phyloP scores from a whole-genome alignment of 2,113 vertebrate species.

The Muntiacus reevesi region DNA sequence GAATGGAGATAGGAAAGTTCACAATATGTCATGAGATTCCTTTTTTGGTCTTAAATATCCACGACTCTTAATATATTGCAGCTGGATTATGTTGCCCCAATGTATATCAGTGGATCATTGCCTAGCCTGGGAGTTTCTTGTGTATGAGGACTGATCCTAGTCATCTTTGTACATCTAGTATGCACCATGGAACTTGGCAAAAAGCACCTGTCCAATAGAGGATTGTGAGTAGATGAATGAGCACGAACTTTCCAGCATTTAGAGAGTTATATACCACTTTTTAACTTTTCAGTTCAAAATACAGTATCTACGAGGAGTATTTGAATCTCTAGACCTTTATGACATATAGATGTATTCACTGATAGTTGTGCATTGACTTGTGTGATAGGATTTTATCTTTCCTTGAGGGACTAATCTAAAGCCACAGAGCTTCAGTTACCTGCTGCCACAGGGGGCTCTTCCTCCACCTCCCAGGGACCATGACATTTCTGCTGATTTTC shows the following conservation, averaged over 20 bases:
- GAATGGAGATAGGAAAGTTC: neutral
- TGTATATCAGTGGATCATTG: neutral
- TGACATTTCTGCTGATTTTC: neutral
- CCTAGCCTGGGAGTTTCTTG: neutral
- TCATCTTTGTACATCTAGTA: neutral
- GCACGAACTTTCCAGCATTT: neutral
- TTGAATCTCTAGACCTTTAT: neutral
- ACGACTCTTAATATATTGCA: neutral
- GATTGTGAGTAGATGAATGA: neutral
- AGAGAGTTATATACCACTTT: neutral
- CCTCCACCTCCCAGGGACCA: neutral
- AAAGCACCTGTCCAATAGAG: neutral
- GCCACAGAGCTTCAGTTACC: neutral
- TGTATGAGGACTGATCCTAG: neutral
- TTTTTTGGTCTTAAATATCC: neutral
- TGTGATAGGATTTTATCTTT: neutral
- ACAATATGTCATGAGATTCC: neutral
- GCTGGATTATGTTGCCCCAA: neutral
- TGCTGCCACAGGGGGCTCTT: neutral
- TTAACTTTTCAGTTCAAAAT: constrained; percentile 4
- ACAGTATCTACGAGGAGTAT: neutral
- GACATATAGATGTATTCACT: neutral
- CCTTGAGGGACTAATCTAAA: neutral
- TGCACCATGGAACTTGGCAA: neutral
- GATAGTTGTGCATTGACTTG: neutral